Evolutionary conservation across 2,113 vertebrate genomes (phyloP).

Genomic region (Campylomormyrus tamandua): DNA sequence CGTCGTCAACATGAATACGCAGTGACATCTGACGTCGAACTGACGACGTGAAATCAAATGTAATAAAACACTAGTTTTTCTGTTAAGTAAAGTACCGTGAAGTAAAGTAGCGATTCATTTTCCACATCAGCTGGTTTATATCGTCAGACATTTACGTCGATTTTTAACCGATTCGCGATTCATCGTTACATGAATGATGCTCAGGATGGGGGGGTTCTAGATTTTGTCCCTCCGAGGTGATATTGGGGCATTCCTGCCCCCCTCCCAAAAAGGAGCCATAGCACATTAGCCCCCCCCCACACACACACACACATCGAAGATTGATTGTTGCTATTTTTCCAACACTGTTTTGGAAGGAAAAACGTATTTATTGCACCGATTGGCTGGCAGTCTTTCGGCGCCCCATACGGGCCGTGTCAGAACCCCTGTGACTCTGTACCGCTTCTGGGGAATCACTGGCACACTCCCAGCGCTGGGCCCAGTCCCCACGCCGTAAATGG

Average conservation of each 20-base stretch:
- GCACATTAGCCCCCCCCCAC: conserved; percentile 48
- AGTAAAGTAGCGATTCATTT: too few relatives aligned
- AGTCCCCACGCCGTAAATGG: neutral
- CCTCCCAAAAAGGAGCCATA: conserved; percentile 46
- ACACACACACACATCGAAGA: neutral
- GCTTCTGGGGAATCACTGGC: neutral
- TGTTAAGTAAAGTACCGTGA: too few relatives aligned
- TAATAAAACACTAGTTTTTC: too few relatives aligned
- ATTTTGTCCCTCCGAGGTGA: conserved; percentile 54
- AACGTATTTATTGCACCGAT: neutral
- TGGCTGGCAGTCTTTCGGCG: too few relatives aligned
- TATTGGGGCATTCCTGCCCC: conserved; percentile 55
- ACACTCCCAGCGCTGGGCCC: neutral
- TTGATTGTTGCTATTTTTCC: neutral
- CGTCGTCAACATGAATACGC: too few relatives aligned
- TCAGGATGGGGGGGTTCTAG: conserved; percentile 64
- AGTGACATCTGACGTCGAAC: too few relatives aligned
- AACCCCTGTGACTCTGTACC: neutral
- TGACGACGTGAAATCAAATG: too few relatives aligned
- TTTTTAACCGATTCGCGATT: neutral
- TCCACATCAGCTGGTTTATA: too few relatives aligned
- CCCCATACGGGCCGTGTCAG: neutral
- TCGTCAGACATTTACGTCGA: too few relatives aligned
- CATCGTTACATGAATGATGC: neutral
- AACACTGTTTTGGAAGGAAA: neutral